Percentiles rank a stretch among this genome's conserved stretches.
phyloP scores from a whole-genome alignment of 37 sponge, comb jelly and placozoan species.

The Corticium candelabrum region DNA sequence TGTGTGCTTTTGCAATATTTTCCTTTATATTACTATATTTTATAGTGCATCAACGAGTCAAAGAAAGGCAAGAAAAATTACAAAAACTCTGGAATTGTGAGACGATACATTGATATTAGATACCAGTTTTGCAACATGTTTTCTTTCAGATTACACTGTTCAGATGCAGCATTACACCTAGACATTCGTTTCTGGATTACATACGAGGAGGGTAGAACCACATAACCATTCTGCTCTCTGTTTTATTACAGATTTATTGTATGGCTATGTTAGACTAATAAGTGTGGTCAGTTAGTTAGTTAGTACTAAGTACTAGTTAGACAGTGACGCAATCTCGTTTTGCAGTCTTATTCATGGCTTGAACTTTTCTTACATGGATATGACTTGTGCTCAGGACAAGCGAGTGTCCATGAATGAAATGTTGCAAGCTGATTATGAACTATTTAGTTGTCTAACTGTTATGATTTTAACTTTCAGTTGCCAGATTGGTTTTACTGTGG shows the following conservation, averaged over 20 bases:
- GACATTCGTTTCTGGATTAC: slow-evolving; percentile 61
- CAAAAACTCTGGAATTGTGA: slow-evolving; percentile 52
- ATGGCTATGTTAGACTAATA: too few species aligned
- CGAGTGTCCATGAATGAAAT: too few species aligned
- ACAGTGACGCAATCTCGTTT: too few species aligned
- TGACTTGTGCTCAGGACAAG: too few species aligned
- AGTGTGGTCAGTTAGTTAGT: too few species aligned
- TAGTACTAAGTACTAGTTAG: too few species aligned
- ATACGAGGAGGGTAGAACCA: slow-evolving; percentile 60
- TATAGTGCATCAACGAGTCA: slow-evolving; percentile 7
- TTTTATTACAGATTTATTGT: too few species aligned
- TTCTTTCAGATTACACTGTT: not conserved
- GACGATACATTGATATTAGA: slow-evolving; percentile 37
- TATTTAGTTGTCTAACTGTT: not conserved
- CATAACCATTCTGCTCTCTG: too few species aligned
- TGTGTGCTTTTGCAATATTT: too few species aligned
- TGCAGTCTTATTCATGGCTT: too few species aligned
- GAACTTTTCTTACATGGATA: too few species aligned
- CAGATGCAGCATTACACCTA: slow-evolving; percentile 33
- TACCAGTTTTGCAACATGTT: slow-evolving; percentile 8
- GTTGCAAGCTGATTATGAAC: too few species aligned
- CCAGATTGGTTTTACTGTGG: slow-evolving; percentile 80
- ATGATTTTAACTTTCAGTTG: slow-evolving; percentile 18
- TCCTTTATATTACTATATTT: not conserved
- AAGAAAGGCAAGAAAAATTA: slow-evolving; percentile 67